Conservation (phyloP, 2,113 vertebrate species). For the Paramisgurnus dabryanus region DNA sequence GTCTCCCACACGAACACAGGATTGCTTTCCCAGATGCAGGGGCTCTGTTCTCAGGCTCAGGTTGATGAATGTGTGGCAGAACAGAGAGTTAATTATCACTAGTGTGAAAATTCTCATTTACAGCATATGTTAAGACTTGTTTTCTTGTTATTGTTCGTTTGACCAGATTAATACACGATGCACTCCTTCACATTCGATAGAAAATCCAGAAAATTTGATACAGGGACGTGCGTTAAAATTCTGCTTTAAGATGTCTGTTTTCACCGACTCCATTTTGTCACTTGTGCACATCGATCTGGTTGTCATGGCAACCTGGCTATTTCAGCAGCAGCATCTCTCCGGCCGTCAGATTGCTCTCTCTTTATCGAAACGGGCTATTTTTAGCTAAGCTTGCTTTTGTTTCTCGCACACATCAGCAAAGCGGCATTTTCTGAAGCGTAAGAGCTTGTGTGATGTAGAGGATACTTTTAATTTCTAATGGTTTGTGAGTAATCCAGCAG, state of each 20-base stretch:
- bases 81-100: conserved; percentile 46
- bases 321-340: conserved; percentile 51
- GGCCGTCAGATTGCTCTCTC: conserved; percentile 47
- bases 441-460: conserved; percentile 9
- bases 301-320: conserved; percentile 64
- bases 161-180: neutral
- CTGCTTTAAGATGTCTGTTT: conserved; percentile 58
- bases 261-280: conserved; percentile 60
- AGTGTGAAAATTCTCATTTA: neutral
- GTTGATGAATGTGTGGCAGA: conserved; percentile 66
- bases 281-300: conserved; percentile 51
- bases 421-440: neutral
- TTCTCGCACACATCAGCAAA: conserved; percentile 53
- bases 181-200: neutral
- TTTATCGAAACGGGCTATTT: conserved; percentile 58
- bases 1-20: conserved; percentile 64
- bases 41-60: conserved; percentile 56
- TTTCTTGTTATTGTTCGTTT: neutral
- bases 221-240: conserved; percentile 50
- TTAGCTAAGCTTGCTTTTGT: conserved; percentile 57
- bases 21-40: conserved; percentile 74
- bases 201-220: too few species aligned
- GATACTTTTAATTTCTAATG: conserved; percentile 32
- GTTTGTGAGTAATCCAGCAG: conserved; percentile 10
- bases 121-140: neutral